Base-by-base conservation (phyloP, 2,888 invertebrate genomes). In the Coleophora deauratella region DNA sequence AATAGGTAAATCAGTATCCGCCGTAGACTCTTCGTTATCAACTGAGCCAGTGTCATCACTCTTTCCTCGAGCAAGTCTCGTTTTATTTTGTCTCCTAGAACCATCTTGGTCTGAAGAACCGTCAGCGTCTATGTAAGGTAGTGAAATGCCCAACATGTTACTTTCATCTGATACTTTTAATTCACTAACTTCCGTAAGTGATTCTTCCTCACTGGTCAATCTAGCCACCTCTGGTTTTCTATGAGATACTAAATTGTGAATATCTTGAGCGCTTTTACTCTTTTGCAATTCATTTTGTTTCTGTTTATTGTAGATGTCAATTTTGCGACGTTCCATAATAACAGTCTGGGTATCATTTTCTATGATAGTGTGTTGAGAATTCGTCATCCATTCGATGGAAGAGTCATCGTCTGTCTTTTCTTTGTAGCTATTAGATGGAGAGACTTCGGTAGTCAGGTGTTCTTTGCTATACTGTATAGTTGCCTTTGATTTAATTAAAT, bases 21-120 rank as follows among this genome's bases (percentile, higher is more conserved):
- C n/a, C n/a, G n/a, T n/a, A n/a, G n/a, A n/a, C n/a, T 91, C 91
- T 49, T 91, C 91, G 59, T 89, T 89, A 54, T 91, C 91, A 2
- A 89, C 88, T 0, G 91, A 91, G 1, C 88, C 88, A 0, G 91
- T 90, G 58, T 91, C 91, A 62, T 91, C 91, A 51, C 91, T 91
- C 54, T 82, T 80, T 45, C 89, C 89, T 2, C 89, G 86, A 30
- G 55, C 52, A 9, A 81, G 51, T 45, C 66, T 74, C 0, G 50
- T 45, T 46, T 66, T 70, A 35, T 64, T 62, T 12, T 68, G 64
- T 45, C 57, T 66, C 51, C 55, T 77, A 8, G 72, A 72, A 40
- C 53, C 62, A 46, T 84, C 84, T 61, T 82, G 84, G 48, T 86
- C 76, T 55, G 81, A 74, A 51, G 87, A 76, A 75, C 89, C 84